Evolutionary conservation across 2,888 invertebrate genomes (phyloP).

Genomic region (Plagodis pulveraria): DNA sequence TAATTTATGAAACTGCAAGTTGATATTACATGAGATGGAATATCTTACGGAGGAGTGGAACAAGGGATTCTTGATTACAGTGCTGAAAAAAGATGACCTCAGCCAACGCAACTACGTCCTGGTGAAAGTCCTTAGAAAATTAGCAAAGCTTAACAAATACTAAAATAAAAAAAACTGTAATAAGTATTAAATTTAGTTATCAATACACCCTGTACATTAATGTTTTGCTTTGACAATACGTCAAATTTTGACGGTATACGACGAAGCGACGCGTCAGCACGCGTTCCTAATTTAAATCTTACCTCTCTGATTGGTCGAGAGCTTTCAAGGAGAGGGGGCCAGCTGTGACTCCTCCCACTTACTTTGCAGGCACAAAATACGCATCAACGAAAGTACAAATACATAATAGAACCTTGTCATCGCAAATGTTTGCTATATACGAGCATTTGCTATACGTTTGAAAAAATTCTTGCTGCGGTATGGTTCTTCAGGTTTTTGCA

Average conservation of each 20-base stretch:
- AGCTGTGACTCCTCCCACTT: slow-evolving; percentile 48
- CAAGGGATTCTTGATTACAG: no score
- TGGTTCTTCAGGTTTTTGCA: not conserved
- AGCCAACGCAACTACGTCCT: no score
- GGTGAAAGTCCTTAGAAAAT: no score
- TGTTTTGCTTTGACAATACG: slow-evolving; percentile 65
- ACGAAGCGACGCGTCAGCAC: slow-evolving; percentile 68
- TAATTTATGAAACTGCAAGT: no score
- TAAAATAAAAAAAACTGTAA: no score
- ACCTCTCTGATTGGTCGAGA: slow-evolving; percentile 55
- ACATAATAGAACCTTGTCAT: slow-evolving; percentile 9
- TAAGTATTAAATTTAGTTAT: no score
- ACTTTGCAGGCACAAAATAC: slow-evolving; percentile 42
- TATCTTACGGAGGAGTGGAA: no score
- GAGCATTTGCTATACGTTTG: no score
- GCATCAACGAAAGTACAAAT: not conserved
- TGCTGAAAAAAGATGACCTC: no score
- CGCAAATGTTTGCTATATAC: not conserved
- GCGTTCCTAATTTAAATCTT: slow-evolving; percentile 66
- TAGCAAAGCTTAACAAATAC: no score
- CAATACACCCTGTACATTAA: slow-evolving; percentile 53
- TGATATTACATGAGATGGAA: no score
- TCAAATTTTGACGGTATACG: slow-evolving; percentile 67
- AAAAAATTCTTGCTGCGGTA: not conserved
- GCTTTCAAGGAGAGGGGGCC: slow-evolving; percentile 35